These are phyloP conservation scores for Budorcas taxicolor DNA, from an alignment of 2,113 vertebrate species.

Conservation along the genomic window DNA sequence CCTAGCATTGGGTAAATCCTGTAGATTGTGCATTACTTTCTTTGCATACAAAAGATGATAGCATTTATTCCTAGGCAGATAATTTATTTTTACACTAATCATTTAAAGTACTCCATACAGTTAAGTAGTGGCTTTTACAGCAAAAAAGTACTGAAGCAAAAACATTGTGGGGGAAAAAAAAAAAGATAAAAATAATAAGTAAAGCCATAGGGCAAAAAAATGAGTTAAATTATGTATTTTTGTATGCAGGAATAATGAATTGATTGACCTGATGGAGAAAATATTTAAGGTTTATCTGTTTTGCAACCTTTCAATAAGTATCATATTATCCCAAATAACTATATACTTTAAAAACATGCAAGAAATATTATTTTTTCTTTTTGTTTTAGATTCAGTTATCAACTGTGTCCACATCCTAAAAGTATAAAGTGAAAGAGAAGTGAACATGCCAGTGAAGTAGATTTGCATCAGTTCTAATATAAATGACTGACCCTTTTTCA, in stretches of 20 bases:
- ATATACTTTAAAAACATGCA: not conserved
- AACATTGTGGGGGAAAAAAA: not conserved
- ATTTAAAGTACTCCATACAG: not conserved
- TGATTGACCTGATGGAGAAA: not conserved
- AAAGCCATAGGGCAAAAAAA: not conserved
- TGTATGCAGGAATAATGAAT: not conserved
- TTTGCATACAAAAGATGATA: not conserved
- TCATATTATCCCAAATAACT: not conserved
- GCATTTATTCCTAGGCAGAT: not conserved
- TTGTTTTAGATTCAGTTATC: not conserved
- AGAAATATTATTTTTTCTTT: not conserved
- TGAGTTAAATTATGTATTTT: not conserved
- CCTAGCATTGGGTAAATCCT: not conserved
- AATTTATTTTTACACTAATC: not conserved
- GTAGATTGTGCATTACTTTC: not conserved
- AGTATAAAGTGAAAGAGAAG: not conserved
- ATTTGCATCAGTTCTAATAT: slow-evolving; percentile 14
- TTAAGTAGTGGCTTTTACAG: not conserved
- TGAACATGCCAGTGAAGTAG: not conserved
- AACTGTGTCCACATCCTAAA: not conserved
- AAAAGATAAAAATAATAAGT: not conserved
- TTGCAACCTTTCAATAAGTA: not conserved
- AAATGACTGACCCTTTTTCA: not conserved
- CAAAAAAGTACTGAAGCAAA: not conserved
- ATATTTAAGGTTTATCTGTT: not conserved